Percentiles rank a stretch among this genome's conserved stretches.
phyloP scores from a whole-genome alignment of 2,113 vertebrate genomes.

The Phaethon lepturus region DNA sequence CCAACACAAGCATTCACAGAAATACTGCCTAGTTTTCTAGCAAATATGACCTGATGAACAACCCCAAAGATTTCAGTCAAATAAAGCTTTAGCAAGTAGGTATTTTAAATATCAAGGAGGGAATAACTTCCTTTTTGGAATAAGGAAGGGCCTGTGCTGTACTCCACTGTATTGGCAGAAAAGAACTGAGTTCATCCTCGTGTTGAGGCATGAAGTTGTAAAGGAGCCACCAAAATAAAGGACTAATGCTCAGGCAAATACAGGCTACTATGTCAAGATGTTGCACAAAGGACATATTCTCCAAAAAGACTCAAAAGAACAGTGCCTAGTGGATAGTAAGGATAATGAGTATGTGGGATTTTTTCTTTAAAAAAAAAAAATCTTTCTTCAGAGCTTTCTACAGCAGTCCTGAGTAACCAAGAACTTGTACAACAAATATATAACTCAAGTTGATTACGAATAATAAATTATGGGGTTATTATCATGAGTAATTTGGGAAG shows the following conservation, averaged over 20 bases:
- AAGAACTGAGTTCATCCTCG: not conserved
- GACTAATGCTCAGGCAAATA: not conserved
- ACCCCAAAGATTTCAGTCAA: not conserved
- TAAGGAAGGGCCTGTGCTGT: not conserved
- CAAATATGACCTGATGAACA: not conserved
- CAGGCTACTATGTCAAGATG: not conserved
- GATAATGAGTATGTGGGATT: not conserved
- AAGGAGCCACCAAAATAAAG: not conserved
- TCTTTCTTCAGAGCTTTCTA: not conserved
- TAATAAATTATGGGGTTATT: not conserved
- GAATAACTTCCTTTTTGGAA: not conserved
- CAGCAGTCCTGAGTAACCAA: not conserved
- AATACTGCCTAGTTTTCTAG: not conserved
- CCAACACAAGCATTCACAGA: not conserved
- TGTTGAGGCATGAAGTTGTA: not conserved
- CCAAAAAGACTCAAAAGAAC: not conserved
- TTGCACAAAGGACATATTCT: not conserved
- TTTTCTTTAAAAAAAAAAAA: not conserved
- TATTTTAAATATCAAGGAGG: conserved; percentile 2
- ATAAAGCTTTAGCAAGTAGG: not conserved
- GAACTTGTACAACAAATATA: not conserved
- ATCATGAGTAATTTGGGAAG: not conserved
- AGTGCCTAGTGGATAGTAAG: not conserved
- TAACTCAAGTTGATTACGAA: not conserved
- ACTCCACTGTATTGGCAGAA: not conserved